phyloP scores from a whole-genome alignment of 1,140 invertebrate genomes.

The Aplysia californica region DNA sequence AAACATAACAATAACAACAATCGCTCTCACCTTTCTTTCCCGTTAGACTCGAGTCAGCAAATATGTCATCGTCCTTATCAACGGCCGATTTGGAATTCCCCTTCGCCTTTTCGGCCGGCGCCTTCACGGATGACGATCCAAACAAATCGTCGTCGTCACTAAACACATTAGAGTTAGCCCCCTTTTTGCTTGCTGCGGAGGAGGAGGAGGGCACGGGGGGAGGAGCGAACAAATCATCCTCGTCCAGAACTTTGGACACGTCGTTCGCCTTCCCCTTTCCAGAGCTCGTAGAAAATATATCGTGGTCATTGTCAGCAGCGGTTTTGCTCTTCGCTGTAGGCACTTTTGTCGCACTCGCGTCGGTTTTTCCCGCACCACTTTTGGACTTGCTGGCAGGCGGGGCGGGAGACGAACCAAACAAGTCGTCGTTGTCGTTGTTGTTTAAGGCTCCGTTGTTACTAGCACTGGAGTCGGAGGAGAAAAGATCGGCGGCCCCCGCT shows the following conservation, averaged over 20 bases:
- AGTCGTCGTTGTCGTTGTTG: neutral
- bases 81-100: neutral
- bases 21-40: too few relatives aligned
- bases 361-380: neutral
- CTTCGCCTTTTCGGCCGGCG: neutral
- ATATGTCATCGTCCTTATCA: neutral
- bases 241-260: constrained; percentile 3
- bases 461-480: neutral
- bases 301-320: neutral
- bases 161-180: neutral
- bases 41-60: too few relatives aligned
- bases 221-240: neutral
- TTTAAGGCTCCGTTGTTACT: neutral
- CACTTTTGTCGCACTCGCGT: neutral
- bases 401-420: neutral
- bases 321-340: neutral
- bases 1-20: too few relatives aligned
- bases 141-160: constrained; percentile 26
- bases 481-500: neutral
- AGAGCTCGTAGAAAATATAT: neutral
- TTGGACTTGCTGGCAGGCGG: neutral
- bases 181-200: neutral
- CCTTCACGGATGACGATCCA: constrained; percentile 18
- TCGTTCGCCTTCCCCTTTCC: neutral
- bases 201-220: neutral